Conservation (phyloP, 2,797 vertebrate genomes). For the Poeciliopsis infans region DNA sequence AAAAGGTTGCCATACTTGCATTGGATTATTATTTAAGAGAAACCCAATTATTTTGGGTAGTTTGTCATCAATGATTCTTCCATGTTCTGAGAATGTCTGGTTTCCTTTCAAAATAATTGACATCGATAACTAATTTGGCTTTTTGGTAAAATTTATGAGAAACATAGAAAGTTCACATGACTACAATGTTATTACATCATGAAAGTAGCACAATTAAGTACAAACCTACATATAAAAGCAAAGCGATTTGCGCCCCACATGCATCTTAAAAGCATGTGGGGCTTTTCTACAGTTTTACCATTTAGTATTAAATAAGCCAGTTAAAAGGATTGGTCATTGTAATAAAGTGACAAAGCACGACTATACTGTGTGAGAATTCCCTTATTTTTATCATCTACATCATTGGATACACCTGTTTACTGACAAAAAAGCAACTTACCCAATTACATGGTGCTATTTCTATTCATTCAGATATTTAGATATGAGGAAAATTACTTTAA, state of each 20-base stretch:
- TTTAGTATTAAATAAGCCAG: background rate
- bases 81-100: background rate
- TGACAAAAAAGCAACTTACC: background rate
- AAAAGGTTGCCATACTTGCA: background rate
- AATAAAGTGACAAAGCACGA: background rate
- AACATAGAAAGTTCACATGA: background rate
- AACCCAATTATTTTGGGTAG: background rate
- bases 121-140: background rate
- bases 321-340: background rate
- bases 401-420: background rate
- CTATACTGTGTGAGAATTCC: background rate
- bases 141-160: background rate
- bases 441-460: background rate
- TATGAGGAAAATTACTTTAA: background rate
- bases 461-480: background rate
- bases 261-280: too few relatives aligned
- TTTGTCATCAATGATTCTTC: background rate
- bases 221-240: background rate
- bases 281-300: background rate
- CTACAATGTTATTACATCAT: background rate
- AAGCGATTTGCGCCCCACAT: background rate
- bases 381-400: background rate
- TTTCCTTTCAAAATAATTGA: too few relatives aligned
- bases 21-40: background rate
- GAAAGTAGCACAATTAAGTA: background rate